Evolutionary conservation across 1,140 invertebrate genomes (phyloP).

Genomic region (Drosophila cardini): DNA sequence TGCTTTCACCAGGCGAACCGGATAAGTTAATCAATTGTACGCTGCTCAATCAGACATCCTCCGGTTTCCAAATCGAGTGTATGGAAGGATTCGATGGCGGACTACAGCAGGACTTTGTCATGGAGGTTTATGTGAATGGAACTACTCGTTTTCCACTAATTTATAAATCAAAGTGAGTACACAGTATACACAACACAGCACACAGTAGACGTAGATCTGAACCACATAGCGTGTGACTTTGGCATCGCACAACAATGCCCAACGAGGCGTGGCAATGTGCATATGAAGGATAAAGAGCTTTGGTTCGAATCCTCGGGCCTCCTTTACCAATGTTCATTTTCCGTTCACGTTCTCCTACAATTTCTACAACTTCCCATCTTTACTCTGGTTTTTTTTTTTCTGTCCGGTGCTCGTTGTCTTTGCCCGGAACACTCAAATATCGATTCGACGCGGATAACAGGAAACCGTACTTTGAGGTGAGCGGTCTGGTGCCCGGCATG

Average conservation of each 20-base stretch:
- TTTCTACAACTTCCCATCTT: constrained; percentile 22
- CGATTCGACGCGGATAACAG: constrained; percentile 70
- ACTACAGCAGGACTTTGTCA: constrained; percentile 89
- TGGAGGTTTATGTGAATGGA: constrained; percentile 87
- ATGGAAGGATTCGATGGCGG: constrained; percentile 92
- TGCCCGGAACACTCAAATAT: constrained; percentile 66
- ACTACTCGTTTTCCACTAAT: constrained; percentile 80
- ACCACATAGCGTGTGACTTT: constrained; percentile 78
- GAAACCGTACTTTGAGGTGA: constrained; percentile 88
- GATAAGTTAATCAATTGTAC: constrained; percentile 92
- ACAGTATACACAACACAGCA: too few relatives aligned
- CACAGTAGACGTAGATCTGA: constrained; percentile 49
- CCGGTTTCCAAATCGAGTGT: constrained; percentile 91
- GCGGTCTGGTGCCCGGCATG: constrained; percentile 88
- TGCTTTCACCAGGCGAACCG: constrained; percentile 87
- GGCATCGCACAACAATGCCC: constrained; percentile 72
- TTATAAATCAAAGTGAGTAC: constrained; percentile 84
- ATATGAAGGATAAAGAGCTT: constrained; percentile 3
- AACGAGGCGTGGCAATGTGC: constrained; percentile 66
- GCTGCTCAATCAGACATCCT: constrained; percentile 90
- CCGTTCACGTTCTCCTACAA: constrained; percentile 42
- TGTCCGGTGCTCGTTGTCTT: constrained; percentile 14
- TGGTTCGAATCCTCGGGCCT: constrained; percentile 14
- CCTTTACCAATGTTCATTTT: constrained; percentile 56
- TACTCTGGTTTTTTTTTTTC: constrained; percentile 39